A percentile compares a stretch with the other conserved stretches of the same genome.
These are phyloP conservation scores for Cacajao melanocephalus DNA, from an alignment of 2,797 vertebrate species.

Conservation along the genomic window DNA sequence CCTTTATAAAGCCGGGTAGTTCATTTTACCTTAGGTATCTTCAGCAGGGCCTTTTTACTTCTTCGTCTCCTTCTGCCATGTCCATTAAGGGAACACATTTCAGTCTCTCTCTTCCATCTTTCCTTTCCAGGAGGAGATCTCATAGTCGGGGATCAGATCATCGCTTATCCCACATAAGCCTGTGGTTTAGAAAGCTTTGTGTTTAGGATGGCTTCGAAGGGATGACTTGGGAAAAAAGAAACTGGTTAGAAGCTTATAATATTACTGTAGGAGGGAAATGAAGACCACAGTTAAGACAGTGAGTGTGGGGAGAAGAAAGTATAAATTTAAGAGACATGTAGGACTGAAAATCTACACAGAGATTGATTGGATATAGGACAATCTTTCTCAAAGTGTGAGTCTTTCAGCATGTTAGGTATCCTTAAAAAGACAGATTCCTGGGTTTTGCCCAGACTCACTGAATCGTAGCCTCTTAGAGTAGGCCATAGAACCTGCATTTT, in stretches of 20 bases:
- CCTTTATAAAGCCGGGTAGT: background rate
- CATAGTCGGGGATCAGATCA: background rate
- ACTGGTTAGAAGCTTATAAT: background rate
- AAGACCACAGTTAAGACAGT: conserved; percentile 3
- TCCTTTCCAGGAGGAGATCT: background rate
- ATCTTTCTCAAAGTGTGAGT: background rate
- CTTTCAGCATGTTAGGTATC: background rate
- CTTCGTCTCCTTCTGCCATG: background rate
- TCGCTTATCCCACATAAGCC: background rate
- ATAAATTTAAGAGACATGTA: background rate
- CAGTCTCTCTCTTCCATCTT: background rate
- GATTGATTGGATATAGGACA: background rate
- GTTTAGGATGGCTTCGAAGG: background rate
- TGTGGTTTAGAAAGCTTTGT: conserved; percentile 26
- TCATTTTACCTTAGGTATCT: background rate
- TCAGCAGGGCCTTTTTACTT: background rate
- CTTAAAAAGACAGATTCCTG: background rate
- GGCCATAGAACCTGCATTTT: background rate
- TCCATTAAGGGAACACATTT: background rate
- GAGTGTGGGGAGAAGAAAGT: background rate
- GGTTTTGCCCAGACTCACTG: background rate
- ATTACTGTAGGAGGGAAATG: background rate
- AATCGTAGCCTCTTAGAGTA: background rate
- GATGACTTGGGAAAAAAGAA: background rate
- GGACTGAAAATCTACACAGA: background rate